Evolutionary conservation across 2,797 vertebrate species (phyloP).

Genomic region (Lepus townsendii): DNA sequence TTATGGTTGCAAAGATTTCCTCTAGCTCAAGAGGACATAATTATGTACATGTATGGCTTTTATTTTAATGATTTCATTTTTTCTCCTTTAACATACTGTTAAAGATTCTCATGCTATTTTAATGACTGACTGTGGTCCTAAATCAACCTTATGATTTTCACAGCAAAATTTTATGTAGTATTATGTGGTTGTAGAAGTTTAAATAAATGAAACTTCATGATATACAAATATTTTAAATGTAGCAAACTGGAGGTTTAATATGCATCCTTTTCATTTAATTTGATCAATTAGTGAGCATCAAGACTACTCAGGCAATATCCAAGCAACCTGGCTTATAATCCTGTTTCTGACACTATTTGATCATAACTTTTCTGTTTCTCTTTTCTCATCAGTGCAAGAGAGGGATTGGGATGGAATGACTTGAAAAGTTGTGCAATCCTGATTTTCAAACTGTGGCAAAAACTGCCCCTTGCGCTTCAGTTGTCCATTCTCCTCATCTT

Average conservation of each 20-base stretch:
- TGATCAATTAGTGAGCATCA: background rate
- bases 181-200: background rate
- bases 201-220: background rate
- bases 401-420: background rate
- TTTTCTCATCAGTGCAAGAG: background rate
- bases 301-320: background rate
- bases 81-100: background rate
- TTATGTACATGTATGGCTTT: background rate
- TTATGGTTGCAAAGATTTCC: background rate
- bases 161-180: background rate
- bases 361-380: background rate
- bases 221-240: slow-evolving; percentile 30
- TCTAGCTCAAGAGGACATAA: background rate
- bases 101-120: slow-evolving; percentile 30
- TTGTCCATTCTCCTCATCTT: background rate
- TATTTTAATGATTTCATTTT: background rate
- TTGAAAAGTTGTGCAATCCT: background rate
- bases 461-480: background rate
- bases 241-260: background rate
- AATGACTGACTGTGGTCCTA: background rate
- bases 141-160: background rate
- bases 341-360: background rate
- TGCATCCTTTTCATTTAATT: slow-evolving; percentile 48
- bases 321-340: background rate
- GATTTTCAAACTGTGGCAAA: background rate